A percentile compares a stretch with the other conserved stretches of the same genome.
These are phyloP conservation scores for Hydrolagus colliei DNA, from an alignment of 2,797 vertebrate species.

Conservation along the genomic window DNA sequence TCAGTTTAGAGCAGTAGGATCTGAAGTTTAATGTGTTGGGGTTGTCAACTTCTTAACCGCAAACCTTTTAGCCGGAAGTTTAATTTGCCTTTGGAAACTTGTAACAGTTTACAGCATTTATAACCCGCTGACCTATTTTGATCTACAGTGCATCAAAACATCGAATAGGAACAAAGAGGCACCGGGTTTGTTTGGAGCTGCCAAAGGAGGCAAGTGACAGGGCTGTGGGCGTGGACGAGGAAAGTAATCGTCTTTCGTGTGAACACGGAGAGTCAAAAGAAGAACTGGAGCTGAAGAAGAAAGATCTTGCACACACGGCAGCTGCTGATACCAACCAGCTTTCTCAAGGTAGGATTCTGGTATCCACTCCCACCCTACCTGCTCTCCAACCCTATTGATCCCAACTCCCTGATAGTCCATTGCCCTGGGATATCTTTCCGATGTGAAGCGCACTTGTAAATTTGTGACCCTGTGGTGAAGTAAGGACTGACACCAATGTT, in stretches of 20 bases:
- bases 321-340: neutral
- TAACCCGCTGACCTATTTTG: conserved; percentile 21
- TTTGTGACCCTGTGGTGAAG: too few relatives aligned
- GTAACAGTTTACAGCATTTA: too few relatives aligned
- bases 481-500: too few relatives aligned
- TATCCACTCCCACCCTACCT: too few relatives aligned
- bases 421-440: neutral
- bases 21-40: too few relatives aligned
- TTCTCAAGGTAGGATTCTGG: neutral
- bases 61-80: too few relatives aligned
- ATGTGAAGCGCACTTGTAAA: too few relatives aligned
- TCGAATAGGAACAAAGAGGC: conserved; percentile 90
- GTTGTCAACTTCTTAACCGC: too few relatives aligned
- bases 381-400: too few relatives aligned
- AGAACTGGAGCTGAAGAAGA: neutral
- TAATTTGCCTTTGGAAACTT: too few relatives aligned
- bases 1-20: too few relatives aligned
- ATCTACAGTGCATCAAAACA: conserved; percentile 65
- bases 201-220: conserved; percentile 76
- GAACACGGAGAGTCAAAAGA: neutral
- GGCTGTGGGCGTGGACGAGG: conserved; percentile 68
- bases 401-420: neutral
- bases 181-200: conserved; percentile 84
- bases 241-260: conserved; percentile 34
- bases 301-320: neutral